These are phyloP conservation scores for Saimiri boliviensis DNA, from an alignment of 2,113 vertebrate species.

Conservation along the genomic window DNA sequence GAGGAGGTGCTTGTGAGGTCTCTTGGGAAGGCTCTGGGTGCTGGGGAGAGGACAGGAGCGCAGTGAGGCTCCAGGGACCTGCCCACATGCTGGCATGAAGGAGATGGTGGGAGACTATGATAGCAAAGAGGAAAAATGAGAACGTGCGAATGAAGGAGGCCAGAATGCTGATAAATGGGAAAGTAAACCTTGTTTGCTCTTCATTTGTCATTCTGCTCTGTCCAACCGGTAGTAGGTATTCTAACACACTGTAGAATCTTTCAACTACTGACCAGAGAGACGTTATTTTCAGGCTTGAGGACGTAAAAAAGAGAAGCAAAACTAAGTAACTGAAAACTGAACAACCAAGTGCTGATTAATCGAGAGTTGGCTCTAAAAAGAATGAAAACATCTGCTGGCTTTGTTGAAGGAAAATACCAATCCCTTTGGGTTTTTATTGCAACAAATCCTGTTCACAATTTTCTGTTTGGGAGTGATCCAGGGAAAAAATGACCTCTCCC, in stretches of 20 bases:
- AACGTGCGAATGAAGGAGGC: neutral
- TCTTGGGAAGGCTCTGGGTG: neutral
- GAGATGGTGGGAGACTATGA: neutral
- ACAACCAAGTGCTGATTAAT: constrained; percentile 69
- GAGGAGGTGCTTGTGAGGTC: neutral
- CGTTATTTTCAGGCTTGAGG: neutral
- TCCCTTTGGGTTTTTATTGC: constrained; percentile 74
- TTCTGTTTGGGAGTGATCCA: constrained; percentile 69
- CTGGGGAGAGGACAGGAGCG: neutral
- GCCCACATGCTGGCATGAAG: neutral
- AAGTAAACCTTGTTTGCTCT: neutral
- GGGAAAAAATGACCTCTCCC: constrained; percentile 77
- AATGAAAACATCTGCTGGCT: constrained; percentile 73
- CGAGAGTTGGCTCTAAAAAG: constrained; percentile 63
- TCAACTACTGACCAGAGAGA: neutral
- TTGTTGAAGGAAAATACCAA: constrained; percentile 66
- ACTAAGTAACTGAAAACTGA: constrained; percentile 25
- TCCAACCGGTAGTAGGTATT: neutral
- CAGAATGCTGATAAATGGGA: neutral
- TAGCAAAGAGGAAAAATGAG: neutral
- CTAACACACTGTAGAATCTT: neutral
- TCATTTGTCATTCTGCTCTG: neutral
- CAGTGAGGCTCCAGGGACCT: neutral
- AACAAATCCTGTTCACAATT: constrained; percentile 77
- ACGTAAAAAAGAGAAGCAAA: constrained; percentile 44